phyloP scores from a whole-genome alignment of 2,888 invertebrate genomes.

The Podabrus alpinus region DNA sequence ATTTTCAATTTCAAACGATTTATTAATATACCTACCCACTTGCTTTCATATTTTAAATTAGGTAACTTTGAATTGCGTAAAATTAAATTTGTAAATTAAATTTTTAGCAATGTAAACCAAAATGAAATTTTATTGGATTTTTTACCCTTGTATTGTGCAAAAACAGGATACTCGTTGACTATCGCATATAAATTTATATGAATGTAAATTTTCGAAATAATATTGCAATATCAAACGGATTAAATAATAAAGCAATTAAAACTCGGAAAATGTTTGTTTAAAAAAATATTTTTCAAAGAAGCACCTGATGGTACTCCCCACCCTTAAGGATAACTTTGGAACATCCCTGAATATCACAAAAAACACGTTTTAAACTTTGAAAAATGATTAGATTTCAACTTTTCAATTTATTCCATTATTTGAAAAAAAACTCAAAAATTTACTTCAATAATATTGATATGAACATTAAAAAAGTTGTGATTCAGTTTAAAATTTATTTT shows the following conservation, averaged over 20 bases:
- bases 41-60: background rate
- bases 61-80: background rate
- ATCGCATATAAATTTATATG: too few relatives aligned
- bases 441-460: background rate
- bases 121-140: background rate
- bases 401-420: background rate
- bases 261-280: too few relatives aligned
- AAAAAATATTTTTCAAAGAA: too few relatives aligned
- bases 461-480: background rate
- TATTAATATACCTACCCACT: background rate
- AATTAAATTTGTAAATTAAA: background rate
- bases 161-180: background rate
- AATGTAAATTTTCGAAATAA: too few relatives aligned
- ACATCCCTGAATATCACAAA: background rate
- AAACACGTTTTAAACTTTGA: background rate
- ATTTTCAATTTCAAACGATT: background rate
- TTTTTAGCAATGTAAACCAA: background rate
- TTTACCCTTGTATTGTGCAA: background rate
- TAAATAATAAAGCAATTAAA: too few relatives aligned
- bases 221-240: too few relatives aligned
- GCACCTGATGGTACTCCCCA: too few relatives aligned
- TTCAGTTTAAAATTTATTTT: background rate
- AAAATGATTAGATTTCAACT: background rate
- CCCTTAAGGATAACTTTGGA: too few relatives aligned
- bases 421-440: background rate